Conservation (phyloP, 2,797 vertebrate genomes). For the Monodelphis domestica region DNA sequence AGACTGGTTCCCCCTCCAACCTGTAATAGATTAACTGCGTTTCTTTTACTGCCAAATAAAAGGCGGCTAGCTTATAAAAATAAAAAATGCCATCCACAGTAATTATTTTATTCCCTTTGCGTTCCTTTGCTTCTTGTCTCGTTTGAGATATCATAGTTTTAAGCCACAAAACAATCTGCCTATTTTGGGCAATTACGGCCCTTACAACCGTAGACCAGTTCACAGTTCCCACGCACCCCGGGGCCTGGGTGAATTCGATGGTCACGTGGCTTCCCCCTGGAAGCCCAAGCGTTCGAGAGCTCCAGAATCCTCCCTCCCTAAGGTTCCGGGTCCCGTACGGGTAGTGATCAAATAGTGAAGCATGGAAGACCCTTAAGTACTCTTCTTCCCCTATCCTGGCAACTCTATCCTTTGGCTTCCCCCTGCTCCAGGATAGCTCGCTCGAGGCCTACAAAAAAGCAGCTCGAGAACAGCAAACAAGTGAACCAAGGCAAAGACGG, state of each 20-base stretch:
- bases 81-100: too few species aligned
- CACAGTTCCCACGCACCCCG: neutral
- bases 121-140: neutral
- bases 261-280: neutral
- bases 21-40: too few species aligned
- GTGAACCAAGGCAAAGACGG: accelerated
- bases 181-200: neutral
- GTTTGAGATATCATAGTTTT: neutral
- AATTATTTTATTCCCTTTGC: neutral
- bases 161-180: neutral
- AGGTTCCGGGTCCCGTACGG: neutral
- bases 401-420: neutral
- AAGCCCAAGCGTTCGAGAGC: neutral
- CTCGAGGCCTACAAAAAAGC: neutral
- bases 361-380: neutral
- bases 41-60: too few species aligned
- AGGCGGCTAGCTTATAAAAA: too few species aligned
- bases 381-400: neutral
- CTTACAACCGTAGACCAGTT: too few species aligned
- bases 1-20: too few species aligned
- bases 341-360: neutral
- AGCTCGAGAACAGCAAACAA: too few species aligned
- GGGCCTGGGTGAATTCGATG: neutral
- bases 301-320: too few species aligned
- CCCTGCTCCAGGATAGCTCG: neutral